Evolutionary conservation across 2,113 vertebrate genomes (phyloP), one percentile per base, ranked within the genome.

Genomic region (Pygoscelis antarcticus): DNA sequence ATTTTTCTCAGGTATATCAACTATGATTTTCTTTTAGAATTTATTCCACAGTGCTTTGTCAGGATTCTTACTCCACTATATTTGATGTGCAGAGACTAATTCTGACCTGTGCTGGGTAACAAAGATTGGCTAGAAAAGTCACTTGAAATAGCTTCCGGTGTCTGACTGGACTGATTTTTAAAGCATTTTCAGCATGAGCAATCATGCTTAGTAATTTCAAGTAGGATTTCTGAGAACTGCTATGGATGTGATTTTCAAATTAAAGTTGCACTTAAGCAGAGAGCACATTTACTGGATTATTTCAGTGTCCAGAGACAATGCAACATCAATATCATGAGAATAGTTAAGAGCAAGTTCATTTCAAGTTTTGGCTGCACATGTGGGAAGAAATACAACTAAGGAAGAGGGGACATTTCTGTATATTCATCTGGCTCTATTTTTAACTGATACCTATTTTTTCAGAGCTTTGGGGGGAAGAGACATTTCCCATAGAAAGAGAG

Each of bases 211-310:
- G 58, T 64, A 91, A 96, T 76, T 96, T 91, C 61, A 94, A 84
- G 95, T 69, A 70, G 57, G 81, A 87, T 89, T 96, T 96, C 89
- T 17, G 30, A 69, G 89, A 96, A 94, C 42, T 38, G 57, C 62
- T 84, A 26, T n/a, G 23, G 77, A 96, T 72, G 70, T 62, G 74
- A 93, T 93, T 95, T 94, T 96, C 65, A 82, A 96, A 91, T 93
- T 79, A 78, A 94, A 91, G 84, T 77, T 89, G 55, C 78, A 85
- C 62, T 90, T 95, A 79, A 69, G 61, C 74, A 91, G 80, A 72
- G 46, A 91, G 20, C 23, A 87, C 80, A 71, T 78, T 86, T 81
- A 75, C 80, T 61, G 69, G 52, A 96, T 96, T 89, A 93, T 94
- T 95, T 91, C 70, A 79, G 16, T 38, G 61, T 89, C 62, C 70